These are phyloP conservation scores for Sphaerophoria taeniata DNA, from an alignment of 2,888 invertebrate genomes.

Conservation along the genomic window DNA sequence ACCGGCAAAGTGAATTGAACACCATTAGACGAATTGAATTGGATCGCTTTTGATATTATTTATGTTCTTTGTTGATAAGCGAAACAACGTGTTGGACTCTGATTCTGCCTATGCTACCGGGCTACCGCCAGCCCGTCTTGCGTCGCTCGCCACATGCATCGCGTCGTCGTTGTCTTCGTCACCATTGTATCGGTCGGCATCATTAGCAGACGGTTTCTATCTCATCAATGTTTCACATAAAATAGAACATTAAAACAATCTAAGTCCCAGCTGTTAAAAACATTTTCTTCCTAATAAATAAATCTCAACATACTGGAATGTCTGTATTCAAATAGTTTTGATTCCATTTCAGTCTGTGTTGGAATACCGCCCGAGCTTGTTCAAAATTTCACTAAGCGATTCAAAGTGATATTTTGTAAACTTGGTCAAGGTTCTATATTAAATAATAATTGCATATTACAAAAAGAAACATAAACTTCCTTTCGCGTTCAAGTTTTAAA, in stretches of 20 bases:
- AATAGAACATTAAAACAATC: constrained; percentile 47
- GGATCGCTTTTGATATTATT: constrained; percentile 56
- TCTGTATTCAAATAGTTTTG: constrained; percentile 25
- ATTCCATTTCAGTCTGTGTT: constrained; percentile 46
- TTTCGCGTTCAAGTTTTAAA: too few species aligned
- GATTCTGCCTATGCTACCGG: constrained; percentile 5
- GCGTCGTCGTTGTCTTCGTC: constrained; percentile 14
- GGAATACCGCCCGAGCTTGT: constrained; percentile 35
- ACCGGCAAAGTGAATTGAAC: constrained; percentile 38
- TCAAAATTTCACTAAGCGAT: neutral
- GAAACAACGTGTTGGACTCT: constrained; percentile 44
- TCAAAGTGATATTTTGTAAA: neutral
- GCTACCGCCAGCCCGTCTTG: neutral
- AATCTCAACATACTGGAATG: constrained; percentile 54
- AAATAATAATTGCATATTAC: neutral
- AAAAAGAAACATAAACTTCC: neutral
- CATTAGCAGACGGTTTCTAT: constrained; percentile 42
- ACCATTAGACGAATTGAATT: constrained; percentile 59
- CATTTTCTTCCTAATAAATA: constrained; percentile 56
- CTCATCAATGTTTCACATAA: constrained; percentile 48
- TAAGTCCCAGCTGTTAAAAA: constrained; percentile 60
- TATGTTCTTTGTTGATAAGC: constrained; percentile 62
- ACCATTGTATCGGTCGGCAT: constrained; percentile 32
- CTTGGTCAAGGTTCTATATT: constrained; percentile 5
- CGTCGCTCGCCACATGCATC: neutral